Base-by-base conservation (phyloP, 2,113 vertebrate species). In the Rostratula benghalensis region DNA sequence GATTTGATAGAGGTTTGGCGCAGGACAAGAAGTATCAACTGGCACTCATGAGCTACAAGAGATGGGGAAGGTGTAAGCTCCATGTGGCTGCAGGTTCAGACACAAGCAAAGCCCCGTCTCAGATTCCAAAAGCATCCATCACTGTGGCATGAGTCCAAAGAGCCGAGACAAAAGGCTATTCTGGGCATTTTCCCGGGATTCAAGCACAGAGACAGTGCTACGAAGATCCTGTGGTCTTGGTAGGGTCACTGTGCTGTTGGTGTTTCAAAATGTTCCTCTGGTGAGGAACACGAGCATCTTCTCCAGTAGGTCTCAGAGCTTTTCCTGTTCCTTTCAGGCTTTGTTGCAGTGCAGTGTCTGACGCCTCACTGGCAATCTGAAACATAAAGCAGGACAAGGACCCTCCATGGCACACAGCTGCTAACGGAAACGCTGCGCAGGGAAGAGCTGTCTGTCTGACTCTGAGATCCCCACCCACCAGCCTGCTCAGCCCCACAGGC, bases 51-150 rank as follows among this genome's bases (percentile, higher is more conserved):
- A 75, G 51, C 48, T 82, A 60, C 64, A 18, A 0, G 4, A 87
- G 84, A 54, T 18, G 2, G 13, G 63, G 59, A 80, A 74, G 54
- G 74, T 88, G 57, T n/a, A 54, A 67, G 27, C 43, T 93, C 54
- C 48, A 64, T 82, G 69, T 46, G 77, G 51, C 80, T 92, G 80
- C 83, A 90, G 83, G 83, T 93, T 92, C 69, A 71, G 60, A 39
- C 60, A 84, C 41, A 94, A 90, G 77, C 86, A 84, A 84, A 91
- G 61, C 64, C n/a, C 69, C 43, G 71, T 82, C 59, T 93, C 83
- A 46, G 48, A 78, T 93, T 96, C 90, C 85, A 69, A 71, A 95
- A 88, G 73, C 85, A 59, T 83, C 85, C 60, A n/a, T 75, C 80
- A 43, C 64, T 68, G 35, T 86, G 80, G 83, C 80, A 22, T 16